Percentiles rank a stretch among this genome's conserved stretches.
These are phyloP conservation scores for Gadus chalcogrammus DNA, from an alignment of 2,113 vertebrate species.

Conservation along the genomic window DNA sequence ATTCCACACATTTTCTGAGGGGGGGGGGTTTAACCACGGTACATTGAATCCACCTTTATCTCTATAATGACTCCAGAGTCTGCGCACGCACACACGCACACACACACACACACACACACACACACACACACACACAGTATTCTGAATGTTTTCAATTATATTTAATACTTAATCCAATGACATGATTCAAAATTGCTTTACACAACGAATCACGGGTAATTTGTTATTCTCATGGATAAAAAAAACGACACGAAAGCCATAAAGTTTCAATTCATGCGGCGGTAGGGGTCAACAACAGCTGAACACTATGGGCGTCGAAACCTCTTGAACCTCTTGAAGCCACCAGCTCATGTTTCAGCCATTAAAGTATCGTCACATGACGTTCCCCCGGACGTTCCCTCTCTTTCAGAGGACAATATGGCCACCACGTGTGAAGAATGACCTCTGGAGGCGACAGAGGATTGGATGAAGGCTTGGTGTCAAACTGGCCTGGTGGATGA, in stretches of 20 bases:
- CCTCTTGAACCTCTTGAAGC: not conserved
- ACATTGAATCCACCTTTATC: constrained; percentile 52
- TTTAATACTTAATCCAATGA: too few species aligned
- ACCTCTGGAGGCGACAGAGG: constrained; percentile 5
- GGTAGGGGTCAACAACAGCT: not conserved
- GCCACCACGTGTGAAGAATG: constrained; percentile 3
- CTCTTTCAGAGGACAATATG: constrained; percentile 20
- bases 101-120: constrained; percentile 1
- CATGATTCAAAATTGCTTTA: not conserved
- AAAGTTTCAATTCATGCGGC: not conserved
- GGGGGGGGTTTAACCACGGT: constrained; percentile 45
- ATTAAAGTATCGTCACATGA: constrained; percentile 5
- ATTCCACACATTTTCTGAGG: constrained; percentile 72
- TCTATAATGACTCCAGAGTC: not conserved
- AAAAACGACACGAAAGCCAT: too few species aligned
- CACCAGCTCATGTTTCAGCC: constrained; percentile 18
- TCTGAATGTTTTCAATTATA: too few species aligned
- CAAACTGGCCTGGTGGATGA: constrained; percentile 22
- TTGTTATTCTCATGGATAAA: too few species aligned
- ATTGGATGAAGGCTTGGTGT: constrained; percentile 19
- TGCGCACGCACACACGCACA: not conserved
- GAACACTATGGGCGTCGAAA: too few species aligned
- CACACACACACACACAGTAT: not conserved
- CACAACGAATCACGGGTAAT: not conserved
- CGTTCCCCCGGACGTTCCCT: constrained; percentile 18